Evolutionary conservation across 1,140 invertebrate species (phyloP), one percentile per base, ranked within the genome.

Genomic region (Melipona quadrifasciata): DNA sequence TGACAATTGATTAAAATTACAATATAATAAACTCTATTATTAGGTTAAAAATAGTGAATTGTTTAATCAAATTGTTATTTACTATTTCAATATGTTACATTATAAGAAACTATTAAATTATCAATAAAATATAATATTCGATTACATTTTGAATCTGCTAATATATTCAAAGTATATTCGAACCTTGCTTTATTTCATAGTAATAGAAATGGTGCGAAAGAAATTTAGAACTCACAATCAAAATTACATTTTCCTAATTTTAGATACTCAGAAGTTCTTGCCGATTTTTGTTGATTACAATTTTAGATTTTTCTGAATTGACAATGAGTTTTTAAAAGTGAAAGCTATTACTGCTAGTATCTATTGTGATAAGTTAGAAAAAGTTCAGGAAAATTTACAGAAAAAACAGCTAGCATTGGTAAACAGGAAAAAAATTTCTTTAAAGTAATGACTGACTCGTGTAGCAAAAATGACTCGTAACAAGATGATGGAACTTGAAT

Each of bases 101-200:
- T 47, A 53, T 27, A 64, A 77, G 34, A 82, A 82, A 84, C 67
- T 84, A 79, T 58, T 64, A 61, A 79, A 19, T 51, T 39, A 61
- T 68, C 27, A 27, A 71, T 79, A 70, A 61, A 79, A 17, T 64
- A 47, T 21, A 79, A 67, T 34, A 19, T 82, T 51, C 1, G 19
- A 73, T 64, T 68, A 61, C 51, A 77, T 51, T 14, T 67, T 77
- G 57, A 76, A 82, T 24, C 5, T 55, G 19, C 64, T 75, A 75
- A 75, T 74, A 61, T 61, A 75, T 53, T 47, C 21, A 81, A 81
- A 16, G 27, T 65, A 12, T 27, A 75, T 55, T 65, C 8, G 53
- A 27, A 39, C 3, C 39, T 64, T 34, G 51, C 14, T 34, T 82
- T 55, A 27, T 17, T 57, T 51, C 21, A 58, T 70, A 61, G 10